phyloP scores from a whole-genome alignment of 92 coral and sea anemone genomes.

The Bergia sp. region DNA sequence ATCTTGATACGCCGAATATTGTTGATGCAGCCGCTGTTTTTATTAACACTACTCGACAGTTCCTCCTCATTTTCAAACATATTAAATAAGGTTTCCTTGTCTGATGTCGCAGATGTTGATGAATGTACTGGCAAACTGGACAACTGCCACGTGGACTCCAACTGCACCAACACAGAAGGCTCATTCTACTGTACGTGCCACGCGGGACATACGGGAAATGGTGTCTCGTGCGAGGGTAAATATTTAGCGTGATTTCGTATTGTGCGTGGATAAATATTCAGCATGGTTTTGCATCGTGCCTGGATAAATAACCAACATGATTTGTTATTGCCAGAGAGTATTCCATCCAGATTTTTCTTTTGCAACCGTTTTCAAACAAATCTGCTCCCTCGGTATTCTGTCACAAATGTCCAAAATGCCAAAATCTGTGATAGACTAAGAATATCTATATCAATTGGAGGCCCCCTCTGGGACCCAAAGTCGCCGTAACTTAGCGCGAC shows the following conservation, averaged over 20 bases:
- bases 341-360: too few species aligned
- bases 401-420: neutral
- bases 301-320: constrained; percentile 5
- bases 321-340: neutral
- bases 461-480: too few species aligned
- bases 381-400: neutral
- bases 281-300: neutral
- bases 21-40: neutral
- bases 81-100: neutral
- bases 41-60: neutral
- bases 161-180: constrained; percentile 48
- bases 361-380: too few species aligned
- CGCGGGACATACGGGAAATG: constrained; percentile 42
- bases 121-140: constrained; percentile 23
- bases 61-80: neutral
- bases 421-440: neutral
- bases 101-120: constrained; percentile 19
- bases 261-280: constrained; percentile 32
- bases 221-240: constrained; percentile 38
- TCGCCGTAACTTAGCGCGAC: too few species aligned
- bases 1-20: too few species aligned
- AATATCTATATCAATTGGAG: neutral
- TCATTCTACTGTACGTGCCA: constrained; percentile 40
- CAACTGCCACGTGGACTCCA: constrained; percentile 43
- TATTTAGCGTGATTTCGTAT: neutral